Percentiles rank a stretch among this genome's conserved stretches.
Conservation (phyloP, 1,140 invertebrate genomes). For the Heliconius hewitsoni region DNA sequence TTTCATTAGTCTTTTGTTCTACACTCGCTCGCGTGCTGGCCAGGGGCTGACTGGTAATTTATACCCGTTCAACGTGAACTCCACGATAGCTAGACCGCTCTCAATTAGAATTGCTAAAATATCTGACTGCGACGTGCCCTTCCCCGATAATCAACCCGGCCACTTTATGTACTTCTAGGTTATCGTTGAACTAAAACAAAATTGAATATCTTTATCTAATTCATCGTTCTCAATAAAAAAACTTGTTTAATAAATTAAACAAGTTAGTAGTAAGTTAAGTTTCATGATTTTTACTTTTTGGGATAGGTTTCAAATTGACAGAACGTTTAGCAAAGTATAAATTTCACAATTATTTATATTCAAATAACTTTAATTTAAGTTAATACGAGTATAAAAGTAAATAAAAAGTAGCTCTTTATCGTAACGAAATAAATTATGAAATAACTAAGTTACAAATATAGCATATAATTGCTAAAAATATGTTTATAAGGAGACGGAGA, state of each 20-base stretch:
- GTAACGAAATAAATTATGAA: no score
- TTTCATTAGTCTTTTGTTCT: slow-evolving; percentile 44
- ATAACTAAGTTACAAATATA: no score
- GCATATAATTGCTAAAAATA: no score
- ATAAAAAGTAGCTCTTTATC: no score
- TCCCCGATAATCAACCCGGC: slow-evolving; percentile 35
- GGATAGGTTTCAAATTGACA: neutral
- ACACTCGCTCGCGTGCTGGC: slow-evolving; percentile 48
- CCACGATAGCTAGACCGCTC: slow-evolving; percentile 33
- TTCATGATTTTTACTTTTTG: neutral
- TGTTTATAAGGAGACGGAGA: no score
- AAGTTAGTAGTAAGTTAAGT: neutral
- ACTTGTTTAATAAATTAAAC: neutral
- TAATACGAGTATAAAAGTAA: neutral
- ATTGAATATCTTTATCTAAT: neutral
- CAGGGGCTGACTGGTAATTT: slow-evolving; percentile 36
- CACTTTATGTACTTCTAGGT: slow-evolving; percentile 30
- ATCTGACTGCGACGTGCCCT: slow-evolving; percentile 39
- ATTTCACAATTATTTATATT: neutral
- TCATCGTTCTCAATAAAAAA: no score
- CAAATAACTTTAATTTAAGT: neutral
- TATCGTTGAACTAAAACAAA: slow-evolving; percentile 27
- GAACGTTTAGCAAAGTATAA: neutral
- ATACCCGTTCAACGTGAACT: slow-evolving; percentile 29
- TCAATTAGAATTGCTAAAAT: slow-evolving; percentile 59